Evolutionary conservation across 2,797 vertebrate species (phyloP), one percentile per base, ranked within the genome.

Genomic region (Gila robusta): DNA sequence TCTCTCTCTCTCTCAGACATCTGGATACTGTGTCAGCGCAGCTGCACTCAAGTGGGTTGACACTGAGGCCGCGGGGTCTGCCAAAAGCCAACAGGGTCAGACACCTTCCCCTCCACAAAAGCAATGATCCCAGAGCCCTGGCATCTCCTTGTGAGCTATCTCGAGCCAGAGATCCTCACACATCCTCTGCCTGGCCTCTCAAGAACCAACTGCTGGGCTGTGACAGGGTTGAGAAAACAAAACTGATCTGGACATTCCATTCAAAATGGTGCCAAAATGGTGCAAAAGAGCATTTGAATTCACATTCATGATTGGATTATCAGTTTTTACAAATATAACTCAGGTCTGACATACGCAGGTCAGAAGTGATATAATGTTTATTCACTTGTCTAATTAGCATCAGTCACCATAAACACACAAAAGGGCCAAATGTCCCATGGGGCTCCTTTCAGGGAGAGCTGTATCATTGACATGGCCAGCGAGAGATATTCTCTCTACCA

Each of bases 31-130:
- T 92, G 91, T 92, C 91, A 88, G 86, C 21, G 72, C 91, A 93
- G 92, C 91, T 92, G 92, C 85, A 85, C 86, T 83, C 89, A 86
- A 90, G 82, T 89, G 89, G 90, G 90, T 92, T 92, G 87, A 91
- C 90, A 91, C 87, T 83, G 67, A 49, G 91, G 90, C 91, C 85
- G 88, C 4, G 41, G 89, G 90, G 91, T 91, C 89, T 91, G 88
- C 87, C 90, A 90, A 89, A 91, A 91, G 91, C 88, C 89, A 92
- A 90, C 66, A 87, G 91, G 92, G 91, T 91, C 91, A 92, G 88
- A 90, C 90, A 90, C 88, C 89, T 90, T 90, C 84, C 85, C 78
- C 82, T 89, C 74, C 81, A 87, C 89, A 90, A 91, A 90, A 91
- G 88, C 82, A 89, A 89, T 88, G 84, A 91, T 89, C 83, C 76